Base-by-base conservation (phyloP, 2,888 invertebrate genomes). In the Coecobrya sp. region DNA sequence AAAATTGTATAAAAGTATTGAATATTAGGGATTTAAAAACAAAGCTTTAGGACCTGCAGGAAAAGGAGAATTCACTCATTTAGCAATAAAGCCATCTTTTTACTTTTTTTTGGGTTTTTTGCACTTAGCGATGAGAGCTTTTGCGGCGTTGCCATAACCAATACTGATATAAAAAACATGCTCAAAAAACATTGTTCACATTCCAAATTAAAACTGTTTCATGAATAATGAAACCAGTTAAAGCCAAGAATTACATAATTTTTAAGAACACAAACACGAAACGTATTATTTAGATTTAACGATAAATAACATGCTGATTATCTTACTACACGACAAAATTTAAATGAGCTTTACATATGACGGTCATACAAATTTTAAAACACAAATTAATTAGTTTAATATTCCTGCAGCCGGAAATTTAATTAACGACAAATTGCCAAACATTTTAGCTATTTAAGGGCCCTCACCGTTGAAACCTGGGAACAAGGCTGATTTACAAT, bases 11-110 rank as follows among this genome's bases (percentile, higher is more conserved):
- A 42, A 42, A 42, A 42, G 42, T 42, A 42, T 42, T n/a, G n/a
- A n/a, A n/a, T n/a, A n/a, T n/a, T n/a, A n/a, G n/a, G n/a, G n/a
- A n/a, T n/a, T n/a, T n/a, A n/a, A n/a, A n/a, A n/a, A n/a, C n/a
- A n/a, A n/a, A n/a, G n/a, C n/a, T n/a, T 99, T 95, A 99, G 96
- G 87, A 99, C 98, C 97, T 98, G 93, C 52, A 81, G 11, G 25
- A 86, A 70, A 45, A 68, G 30, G 36, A 27, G 10, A 49, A 70
- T 10, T 68, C 70, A 36, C 25, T 86, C 86, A 73, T 36, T 52
- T 70, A 86, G 70, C 79, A 79, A 79, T 52, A 79, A 79, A 55
- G 79, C 79, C 0, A 52, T 79, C 79, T 49, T 52, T 27, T 52
- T 52, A 13, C 0, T 36, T 22, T 49, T 25, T 79, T 79, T 13